Evolutionary conservation across 1,140 invertebrate species (phyloP).

Genomic region (Bombus turneri): DNA sequence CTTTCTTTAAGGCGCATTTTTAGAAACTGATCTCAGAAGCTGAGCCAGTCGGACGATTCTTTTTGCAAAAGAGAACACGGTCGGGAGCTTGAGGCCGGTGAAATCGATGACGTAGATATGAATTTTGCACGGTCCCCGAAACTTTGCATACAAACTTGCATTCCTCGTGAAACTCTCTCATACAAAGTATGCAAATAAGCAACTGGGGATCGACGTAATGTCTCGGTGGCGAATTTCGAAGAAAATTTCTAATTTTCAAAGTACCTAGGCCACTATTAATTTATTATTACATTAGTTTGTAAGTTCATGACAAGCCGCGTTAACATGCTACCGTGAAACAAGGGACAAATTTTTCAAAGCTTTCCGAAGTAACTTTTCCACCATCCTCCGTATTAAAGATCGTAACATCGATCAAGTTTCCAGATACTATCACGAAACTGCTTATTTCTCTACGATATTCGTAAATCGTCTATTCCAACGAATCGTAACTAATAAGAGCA

Average conservation of each 20-base stretch:
- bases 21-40: neutral
- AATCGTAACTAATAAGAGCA: neutral
- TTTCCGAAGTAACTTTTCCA: neutral
- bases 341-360: neutral
- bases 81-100: no score
- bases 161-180: neutral
- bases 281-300: neutral
- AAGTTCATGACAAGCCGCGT: neutral
- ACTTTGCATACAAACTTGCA: slow-evolving; percentile 24
- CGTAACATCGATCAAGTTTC: neutral
- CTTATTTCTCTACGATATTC: neutral
- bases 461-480: neutral
- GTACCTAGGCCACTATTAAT: neutral
- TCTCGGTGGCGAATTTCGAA: neutral
- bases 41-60: neutral
- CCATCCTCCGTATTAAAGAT: neutral
- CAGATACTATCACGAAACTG: neutral
- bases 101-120: slow-evolving; percentile 29
- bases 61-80: neutral
- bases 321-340: neutral
- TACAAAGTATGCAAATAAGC: slow-evolving; percentile 21
- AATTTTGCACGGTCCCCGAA: slow-evolving; percentile 19
- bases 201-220: neutral
- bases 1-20: neutral
- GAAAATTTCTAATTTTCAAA: neutral